Evolutionary conservation across 2,113 vertebrate genomes (phyloP).

Genomic region (Xiphorhynchus elegans): DNA sequence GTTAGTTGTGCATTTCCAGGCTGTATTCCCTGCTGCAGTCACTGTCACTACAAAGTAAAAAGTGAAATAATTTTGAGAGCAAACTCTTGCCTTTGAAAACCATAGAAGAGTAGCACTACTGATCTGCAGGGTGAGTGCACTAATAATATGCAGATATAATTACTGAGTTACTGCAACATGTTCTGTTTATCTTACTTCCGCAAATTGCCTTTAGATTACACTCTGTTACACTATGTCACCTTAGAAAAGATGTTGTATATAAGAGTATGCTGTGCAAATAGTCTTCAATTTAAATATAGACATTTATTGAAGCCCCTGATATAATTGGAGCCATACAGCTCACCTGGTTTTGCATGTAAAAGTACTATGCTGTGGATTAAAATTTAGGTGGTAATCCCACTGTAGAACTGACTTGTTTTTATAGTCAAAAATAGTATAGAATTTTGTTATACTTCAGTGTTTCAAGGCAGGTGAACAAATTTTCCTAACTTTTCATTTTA

Average conservation of each 20-base stretch:
- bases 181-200: constrained; percentile 28
- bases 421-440: not conserved
- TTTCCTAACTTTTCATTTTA: not conserved
- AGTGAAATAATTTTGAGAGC: constrained; percentile 29
- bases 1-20: constrained; percentile 38
- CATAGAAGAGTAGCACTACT: not conserved
- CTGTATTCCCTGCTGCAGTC: constrained; percentile 10
- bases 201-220: constrained; percentile 23
- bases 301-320: not conserved
- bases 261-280: not conserved
- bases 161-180: constrained; percentile 12
- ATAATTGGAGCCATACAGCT: not conserved
- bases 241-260: not conserved
- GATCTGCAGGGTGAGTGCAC: not conserved
- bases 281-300: not conserved
- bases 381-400: not conserved
- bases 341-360: not conserved
- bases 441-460: not conserved
- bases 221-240: not conserved
- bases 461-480: not conserved
- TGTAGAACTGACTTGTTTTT: not conserved
- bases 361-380: not conserved
- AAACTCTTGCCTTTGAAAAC: not conserved
- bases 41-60: constrained; percentile 54
- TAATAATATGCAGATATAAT: not conserved